Evolutionary conservation across 2,888 invertebrate species (phyloP), one percentile per base, ranked within the genome.

Genomic region (Leptopilina drosophilae): DNA sequence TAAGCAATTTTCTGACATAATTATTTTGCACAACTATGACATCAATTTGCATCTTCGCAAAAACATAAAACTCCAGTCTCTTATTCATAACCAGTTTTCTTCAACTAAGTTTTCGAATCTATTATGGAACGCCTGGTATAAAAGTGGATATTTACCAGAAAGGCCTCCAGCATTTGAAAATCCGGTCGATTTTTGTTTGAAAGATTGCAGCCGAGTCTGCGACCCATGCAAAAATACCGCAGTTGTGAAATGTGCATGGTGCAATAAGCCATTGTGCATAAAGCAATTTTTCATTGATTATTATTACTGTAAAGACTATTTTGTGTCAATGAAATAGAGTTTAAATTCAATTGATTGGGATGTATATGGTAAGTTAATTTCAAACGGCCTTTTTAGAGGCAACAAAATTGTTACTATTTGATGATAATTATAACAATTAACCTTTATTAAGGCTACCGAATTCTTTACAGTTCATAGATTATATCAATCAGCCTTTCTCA

Each of bases 101-200:
- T 64, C 64, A 1, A 26, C 64, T 20, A 2, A 26, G 2, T 64
- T 64, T 20, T 64, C 14, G 14, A 65, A 33, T 14, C 40, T 65
- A 14, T 33, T 65, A 1, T 14, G 14, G 9, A 40, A 65, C 33
- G 26, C 65, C 11, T 64, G 33, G 64, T 64, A 64, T 33, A 64
- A 64, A 26, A 64, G 26, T 26, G 33, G 64, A 11, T 64, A 64
- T 33, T 26, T 64, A 4, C 26, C 26, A 26, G 64, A 33, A 64
- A 64, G 26, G 26, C 26, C 33, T 26, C 64, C 64, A 26, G 64
- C 20, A 26, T 64, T 64, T 26, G 64, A 64, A 64, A 64, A 26
- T 64, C 15, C 64, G 12, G 56, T 6, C 12, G 7, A 77, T 64
- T 64, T 64, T 15, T 15, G 26, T 76, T 76, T 73, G 26, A 46